Evolutionary conservation across 37 sponge, comb jelly and placozoan species (phyloP).

Genomic region (Mnemiopsis leidyi): DNA sequence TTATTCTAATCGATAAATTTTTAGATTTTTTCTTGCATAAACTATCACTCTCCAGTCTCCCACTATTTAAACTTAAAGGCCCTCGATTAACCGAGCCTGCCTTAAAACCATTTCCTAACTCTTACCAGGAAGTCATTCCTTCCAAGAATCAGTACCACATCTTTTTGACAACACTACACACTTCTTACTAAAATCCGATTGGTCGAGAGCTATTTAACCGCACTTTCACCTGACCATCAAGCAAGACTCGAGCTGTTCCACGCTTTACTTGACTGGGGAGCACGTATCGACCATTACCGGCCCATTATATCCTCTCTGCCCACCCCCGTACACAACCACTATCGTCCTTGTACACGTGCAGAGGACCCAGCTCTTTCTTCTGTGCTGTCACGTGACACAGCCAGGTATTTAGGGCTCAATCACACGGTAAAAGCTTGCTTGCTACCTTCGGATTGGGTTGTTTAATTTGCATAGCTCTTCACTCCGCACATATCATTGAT

Average conservation of each 20-base stretch:
- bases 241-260: not conserved
- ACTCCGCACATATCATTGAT: not conserved
- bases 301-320: not conserved
- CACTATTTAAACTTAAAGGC: too few species aligned
- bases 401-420: constrained; percentile 42
- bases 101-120: too few species aligned
- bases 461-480: constrained; percentile 62
- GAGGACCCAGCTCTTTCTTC: not conserved
- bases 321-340: not conserved
- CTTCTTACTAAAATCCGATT: not conserved
- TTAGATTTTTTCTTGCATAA: too few species aligned
- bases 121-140: too few species aligned
- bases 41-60: too few species aligned
- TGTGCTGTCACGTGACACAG: not conserved
- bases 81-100: too few species aligned
- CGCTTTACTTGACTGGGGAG: not conserved
- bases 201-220: not conserved
- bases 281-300: not conserved
- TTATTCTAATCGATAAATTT: too few species aligned
- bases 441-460: not conserved
- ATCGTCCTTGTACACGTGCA: not conserved
- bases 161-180: not conserved
- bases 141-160: too few species aligned
- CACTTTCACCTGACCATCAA: not conserved
- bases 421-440: constrained; percentile 55